Evolutionary conservation across 2,797 vertebrate species (phyloP).

Genomic region (Erpetoichthys calabaricus): DNA sequence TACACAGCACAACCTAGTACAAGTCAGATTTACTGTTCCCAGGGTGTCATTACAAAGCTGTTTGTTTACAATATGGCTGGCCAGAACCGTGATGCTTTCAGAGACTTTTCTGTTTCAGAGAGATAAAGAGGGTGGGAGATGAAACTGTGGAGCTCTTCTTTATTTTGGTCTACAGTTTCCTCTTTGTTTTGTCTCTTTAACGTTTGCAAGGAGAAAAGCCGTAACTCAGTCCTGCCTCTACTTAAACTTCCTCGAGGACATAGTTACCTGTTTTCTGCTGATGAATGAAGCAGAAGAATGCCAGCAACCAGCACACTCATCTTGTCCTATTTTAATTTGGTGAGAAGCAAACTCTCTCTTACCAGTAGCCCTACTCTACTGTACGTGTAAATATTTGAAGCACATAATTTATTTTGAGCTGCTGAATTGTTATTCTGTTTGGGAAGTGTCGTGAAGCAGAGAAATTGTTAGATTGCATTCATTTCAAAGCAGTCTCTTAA

Average conservation of each 20-base stretch:
- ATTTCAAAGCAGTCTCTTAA: slow-evolving; percentile 2
- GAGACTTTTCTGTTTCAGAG: too few species aligned
- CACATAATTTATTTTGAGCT: slow-evolving; percentile 15
- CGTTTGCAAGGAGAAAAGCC: not conserved
- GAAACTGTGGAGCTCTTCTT: not conserved
- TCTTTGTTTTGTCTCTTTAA: not conserved
- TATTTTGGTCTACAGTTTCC: not conserved
- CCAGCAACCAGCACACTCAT: slow-evolving; percentile 9
- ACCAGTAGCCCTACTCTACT: not conserved
- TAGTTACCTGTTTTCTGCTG: not conserved
- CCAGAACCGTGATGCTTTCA: too few species aligned
- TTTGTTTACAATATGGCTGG: too few species aligned
- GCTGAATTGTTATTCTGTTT: slow-evolving; percentile 7
- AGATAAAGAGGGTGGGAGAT: not conserved
- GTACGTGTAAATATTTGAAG: slow-evolving; percentile 16
- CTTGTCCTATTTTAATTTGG: slow-evolving; percentile 9
- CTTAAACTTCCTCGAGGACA: not conserved
- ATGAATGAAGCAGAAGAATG: not conserved
- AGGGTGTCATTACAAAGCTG: too few species aligned
- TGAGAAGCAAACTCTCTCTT: slow-evolving; percentile 6
- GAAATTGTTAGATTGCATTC: slow-evolving; percentile 6
- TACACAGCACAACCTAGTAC: too few species aligned
- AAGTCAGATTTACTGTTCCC: too few species aligned
- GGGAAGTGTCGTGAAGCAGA: not conserved
- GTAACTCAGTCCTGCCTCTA: not conserved